A percentile compares a stretch with the other conserved stretches of the same genome.
These are phyloP conservation scores for Lordiphosa collinella DNA, from an alignment of 1,140 invertebrate genomes.

Conservation along the genomic window DNA sequence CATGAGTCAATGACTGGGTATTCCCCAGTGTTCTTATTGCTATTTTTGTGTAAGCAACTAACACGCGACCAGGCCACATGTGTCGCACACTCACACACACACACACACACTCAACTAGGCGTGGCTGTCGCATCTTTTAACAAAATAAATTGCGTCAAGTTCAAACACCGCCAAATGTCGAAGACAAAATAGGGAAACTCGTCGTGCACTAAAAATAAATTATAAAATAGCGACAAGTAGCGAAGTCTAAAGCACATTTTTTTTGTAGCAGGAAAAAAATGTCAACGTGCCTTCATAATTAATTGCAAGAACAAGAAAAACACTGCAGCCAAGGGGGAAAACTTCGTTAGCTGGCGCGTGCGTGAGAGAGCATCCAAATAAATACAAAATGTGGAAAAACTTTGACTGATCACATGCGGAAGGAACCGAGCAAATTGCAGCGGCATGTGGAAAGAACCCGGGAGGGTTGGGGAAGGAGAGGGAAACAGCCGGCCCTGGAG, in stretches of 20 bases:
- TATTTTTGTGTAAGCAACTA: conserved; percentile 50
- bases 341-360: conserved; percentile 37
- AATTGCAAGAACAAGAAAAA: conserved; percentile 52
- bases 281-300: conserved; percentile 73
- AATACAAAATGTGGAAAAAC: conserved; percentile 36
- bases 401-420: conserved; percentile 70
- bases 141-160: conserved; percentile 77
- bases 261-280: conserved; percentile 32
- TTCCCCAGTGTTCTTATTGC: conserved; percentile 44
- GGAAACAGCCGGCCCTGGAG: conserved; percentile 17
- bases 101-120: conserved; percentile 53
- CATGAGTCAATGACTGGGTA: conserved; percentile 53
- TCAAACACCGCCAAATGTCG: conserved; percentile 74
- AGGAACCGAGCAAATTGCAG: conserved; percentile 31
- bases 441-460: conserved; percentile 6
- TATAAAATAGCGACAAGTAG: conserved; percentile 47
- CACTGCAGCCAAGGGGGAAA: conserved; percentile 19
- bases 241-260: not conserved
- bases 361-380: conserved; percentile 17
- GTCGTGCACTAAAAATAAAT: conserved; percentile 65
- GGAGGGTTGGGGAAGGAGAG: conserved; percentile 7
- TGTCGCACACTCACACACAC: conserved; percentile 32
- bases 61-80: conserved; percentile 41
- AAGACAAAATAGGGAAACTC: conserved; percentile 61
- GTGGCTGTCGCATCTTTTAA: conserved; percentile 55